Evolutionary conservation across 2,113 vertebrate genomes (phyloP).

Genomic region (Hydropotes inermis): DNA sequence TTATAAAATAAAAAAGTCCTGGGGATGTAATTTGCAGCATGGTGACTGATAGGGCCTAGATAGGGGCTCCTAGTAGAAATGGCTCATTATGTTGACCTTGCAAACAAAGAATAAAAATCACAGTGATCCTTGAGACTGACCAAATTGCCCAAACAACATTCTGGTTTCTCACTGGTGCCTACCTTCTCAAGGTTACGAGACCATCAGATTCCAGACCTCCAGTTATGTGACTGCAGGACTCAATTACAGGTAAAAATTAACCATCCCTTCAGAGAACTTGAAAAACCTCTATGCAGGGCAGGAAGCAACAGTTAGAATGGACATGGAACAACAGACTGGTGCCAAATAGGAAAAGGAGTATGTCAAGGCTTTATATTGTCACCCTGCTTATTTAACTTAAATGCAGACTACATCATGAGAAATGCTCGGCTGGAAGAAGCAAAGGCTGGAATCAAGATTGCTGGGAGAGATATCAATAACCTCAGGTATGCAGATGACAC

Average conservation of each 20-base stretch:
- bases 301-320: not conserved
- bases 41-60: not conserved
- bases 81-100: not conserved
- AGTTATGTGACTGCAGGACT: fast-evolving
- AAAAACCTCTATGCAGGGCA: not conserved
- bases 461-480: too few relatives aligned
- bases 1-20: not conserved
- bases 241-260: not conserved
- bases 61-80: not conserved
- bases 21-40: not conserved
- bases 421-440: too few relatives aligned
- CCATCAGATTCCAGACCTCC: not conserved
- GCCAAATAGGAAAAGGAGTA: not conserved
- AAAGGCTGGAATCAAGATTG: too few relatives aligned
- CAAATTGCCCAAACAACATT: not conserved
- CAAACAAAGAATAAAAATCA: not conserved
- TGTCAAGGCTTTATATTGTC: too few relatives aligned
- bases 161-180: not conserved
- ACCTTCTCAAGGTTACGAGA: not conserved
- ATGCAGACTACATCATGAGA: too few relatives aligned
- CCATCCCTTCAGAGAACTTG: not conserved
- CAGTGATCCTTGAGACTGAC: not conserved
- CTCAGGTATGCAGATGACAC: too few relatives aligned
- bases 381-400: too few relatives aligned
- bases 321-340: not conserved